Conservation (phyloP, 2,888 invertebrate genomes). For the Neria commutata region DNA sequence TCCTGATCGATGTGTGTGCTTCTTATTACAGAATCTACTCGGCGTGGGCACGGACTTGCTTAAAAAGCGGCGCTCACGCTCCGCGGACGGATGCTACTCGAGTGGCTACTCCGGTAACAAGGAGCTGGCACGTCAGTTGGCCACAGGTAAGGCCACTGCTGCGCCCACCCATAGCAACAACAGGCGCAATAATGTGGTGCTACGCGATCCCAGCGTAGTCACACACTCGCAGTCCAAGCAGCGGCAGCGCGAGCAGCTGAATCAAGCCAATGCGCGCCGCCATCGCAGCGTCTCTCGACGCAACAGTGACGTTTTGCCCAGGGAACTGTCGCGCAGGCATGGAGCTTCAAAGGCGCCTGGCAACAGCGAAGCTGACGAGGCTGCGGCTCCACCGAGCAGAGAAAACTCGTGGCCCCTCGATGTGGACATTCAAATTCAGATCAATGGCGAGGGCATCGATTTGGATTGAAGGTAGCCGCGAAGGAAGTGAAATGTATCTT, state of each 20-base stretch:
- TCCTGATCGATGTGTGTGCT: neutral
- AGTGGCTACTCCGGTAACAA: constrained; percentile 43
- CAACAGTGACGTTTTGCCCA: neutral
- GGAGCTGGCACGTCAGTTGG: constrained; percentile 21
- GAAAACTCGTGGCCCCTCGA: constrained; percentile 13
- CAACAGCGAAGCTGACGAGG: neutral
- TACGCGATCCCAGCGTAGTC: constrained; percentile 46
- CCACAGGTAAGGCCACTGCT: constrained; percentile 24
- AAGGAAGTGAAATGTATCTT: neutral
- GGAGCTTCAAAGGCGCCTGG: neutral
- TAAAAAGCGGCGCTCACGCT: constrained; percentile 52
- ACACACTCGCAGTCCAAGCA: constrained; percentile 44
- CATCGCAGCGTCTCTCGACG: constrained; percentile 20
- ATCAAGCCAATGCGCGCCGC: constrained; percentile 42
- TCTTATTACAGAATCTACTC: constrained; percentile 44
- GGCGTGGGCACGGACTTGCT: constrained; percentile 43
- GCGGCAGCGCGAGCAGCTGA: constrained; percentile 41
- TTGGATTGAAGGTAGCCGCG: constrained; percentile 35
- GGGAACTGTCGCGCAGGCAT: neutral
- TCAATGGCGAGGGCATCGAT: constrained; percentile 52
- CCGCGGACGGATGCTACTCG: constrained; percentile 55
- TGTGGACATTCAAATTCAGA: constrained; percentile 40
- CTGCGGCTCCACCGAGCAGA: constrained; percentile 10
- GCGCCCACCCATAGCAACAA: constrained; percentile 32
- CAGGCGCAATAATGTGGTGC: constrained; percentile 33